phyloP scores from a whole-genome alignment of 2,113 vertebrate genomes.

The Australoheros scitulus region DNA sequence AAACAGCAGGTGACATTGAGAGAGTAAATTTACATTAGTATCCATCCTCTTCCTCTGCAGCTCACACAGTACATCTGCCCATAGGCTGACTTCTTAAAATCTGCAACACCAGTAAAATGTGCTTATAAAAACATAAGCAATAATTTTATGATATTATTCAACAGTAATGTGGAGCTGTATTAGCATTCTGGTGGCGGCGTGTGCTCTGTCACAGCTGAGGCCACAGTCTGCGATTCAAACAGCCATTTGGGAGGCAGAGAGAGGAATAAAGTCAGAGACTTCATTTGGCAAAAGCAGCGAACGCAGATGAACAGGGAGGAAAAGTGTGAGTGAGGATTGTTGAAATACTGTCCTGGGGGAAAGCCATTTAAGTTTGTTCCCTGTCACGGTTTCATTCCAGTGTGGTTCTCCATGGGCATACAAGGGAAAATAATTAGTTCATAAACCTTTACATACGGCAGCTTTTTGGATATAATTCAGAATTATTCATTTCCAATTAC shows the following conservation, averaged over 20 bases:
- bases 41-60: slow-evolving; percentile 8
- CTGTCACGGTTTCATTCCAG: slow-evolving; percentile 25
- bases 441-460: slow-evolving; percentile 56
- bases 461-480: slow-evolving; percentile 43
- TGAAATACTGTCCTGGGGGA: slow-evolving; percentile 48
- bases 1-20: slow-evolving; percentile 58
- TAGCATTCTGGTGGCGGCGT: slow-evolving; percentile 52
- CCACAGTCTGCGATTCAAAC: slow-evolving; percentile 26
- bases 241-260: slow-evolving; percentile 36
- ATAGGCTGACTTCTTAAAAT: slow-evolving; percentile 52
- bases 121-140: slow-evolving; percentile 59
- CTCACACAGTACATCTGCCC: slow-evolving; percentile 51
- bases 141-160: slow-evolving; percentile 60
- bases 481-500: slow-evolving; percentile 62
- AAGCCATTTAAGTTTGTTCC: slow-evolving; percentile 61
- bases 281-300: slow-evolving; percentile 40
- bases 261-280: slow-evolving; percentile 36
- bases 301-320: slow-evolving; percentile 22
- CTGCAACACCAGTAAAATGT: slow-evolving; percentile 59
- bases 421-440: slow-evolving; percentile 58
- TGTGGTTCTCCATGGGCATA: slow-evolving; percentile 32
- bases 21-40: slow-evolving; percentile 57
- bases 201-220: slow-evolving; percentile 24
- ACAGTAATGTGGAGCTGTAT: slow-evolving; percentile 37
- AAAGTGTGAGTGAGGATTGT: slow-evolving; percentile 33